Conservation (phyloP, 2,113 vertebrate genomes). For the Scomber colias region DNA sequence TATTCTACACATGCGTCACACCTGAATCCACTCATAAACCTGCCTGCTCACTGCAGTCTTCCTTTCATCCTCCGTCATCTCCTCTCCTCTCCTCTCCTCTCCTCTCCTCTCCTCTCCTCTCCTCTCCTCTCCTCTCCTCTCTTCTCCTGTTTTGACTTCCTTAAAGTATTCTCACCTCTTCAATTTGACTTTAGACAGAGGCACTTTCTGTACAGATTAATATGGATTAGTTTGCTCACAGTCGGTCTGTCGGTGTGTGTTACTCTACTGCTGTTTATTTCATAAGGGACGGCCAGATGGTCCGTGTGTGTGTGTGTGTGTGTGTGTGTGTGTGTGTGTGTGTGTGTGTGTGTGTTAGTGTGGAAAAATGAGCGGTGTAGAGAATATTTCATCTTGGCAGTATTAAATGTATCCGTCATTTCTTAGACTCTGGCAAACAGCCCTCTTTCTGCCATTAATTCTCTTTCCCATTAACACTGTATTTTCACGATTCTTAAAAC, state of each 20-base stretch:
- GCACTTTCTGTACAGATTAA: conserved; percentile 14
- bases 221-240: conserved; percentile 42
- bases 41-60: neutral
- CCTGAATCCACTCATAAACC: no score
- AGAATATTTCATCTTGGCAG: conserved; percentile 53
- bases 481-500: conserved; percentile 12
- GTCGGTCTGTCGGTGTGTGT: conserved; percentile 41
- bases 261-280: conserved; percentile 65
- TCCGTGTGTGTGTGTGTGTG: conserved; percentile 23
- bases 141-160: neutral
- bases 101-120: neutral
- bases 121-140: neutral
- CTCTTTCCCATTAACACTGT: conserved; percentile 12
- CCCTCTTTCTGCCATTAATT: conserved; percentile 40
- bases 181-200: conserved; percentile 18
- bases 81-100: neutral
- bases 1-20: neutral
- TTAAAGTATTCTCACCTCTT: neutral
- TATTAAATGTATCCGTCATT: conserved; percentile 48
- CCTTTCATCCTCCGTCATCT: neutral
- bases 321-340: neutral
- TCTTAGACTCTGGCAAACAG: conserved; percentile 35
- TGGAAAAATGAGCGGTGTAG: conserved; percentile 10
- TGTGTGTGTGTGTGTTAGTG: no score
- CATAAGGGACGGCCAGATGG: conserved; percentile 68